Evolutionary conservation across 2,113 vertebrate species (phyloP), one percentile per base, ranked within the genome.

Genomic region (Petroica traversi): DNA sequence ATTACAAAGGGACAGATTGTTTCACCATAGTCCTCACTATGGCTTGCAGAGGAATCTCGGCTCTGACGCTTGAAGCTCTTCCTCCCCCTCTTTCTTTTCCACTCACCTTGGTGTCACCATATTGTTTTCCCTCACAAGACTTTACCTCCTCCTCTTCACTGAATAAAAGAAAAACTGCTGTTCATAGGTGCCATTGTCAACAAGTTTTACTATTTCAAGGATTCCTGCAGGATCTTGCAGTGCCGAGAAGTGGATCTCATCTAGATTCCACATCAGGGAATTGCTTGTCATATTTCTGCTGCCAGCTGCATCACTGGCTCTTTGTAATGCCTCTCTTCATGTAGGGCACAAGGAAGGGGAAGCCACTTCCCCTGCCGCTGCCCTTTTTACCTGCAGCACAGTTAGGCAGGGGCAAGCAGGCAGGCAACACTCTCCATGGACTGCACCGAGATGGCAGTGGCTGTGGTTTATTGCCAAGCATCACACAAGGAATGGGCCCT

Each of bases 291-390:
- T 12, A 22, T 13, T 61, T 49, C 16, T 2, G 9, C n/a, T 38
- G 72, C 41, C 4, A 11, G 55, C 26, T n/a, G n/a, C n/a, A n/a
- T n/a, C 3, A 0, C 52, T 14, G 24, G 31, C 15, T 4, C 22
- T 23, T 11, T 61, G 19, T 12, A 61, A 40, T 5, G 7, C 16
- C 26, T 61, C 55, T 38, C 55, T 22, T 38, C 12, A 6, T 38
- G 43, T 6, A 4, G 41, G 24, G 40, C 3, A 6, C 25, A 2
- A 8, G 43, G 34, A 61, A 38, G 34, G 22, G 9, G 57, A 31
- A 40, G 43, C 55, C 0, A 2, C 48, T 2, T 1, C 57, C 3
- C 2, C 16, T 5, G 7, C 5, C 7, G 16, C 74, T 76, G 58
- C 23, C 45, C 23, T n/a, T 40, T 46, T 14, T 11, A 17, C 34